These are phyloP conservation scores for Akabosia matsudoensis DNA, from an alignment of 1,140 invertebrate genomes.

Conservation along the genomic window DNA sequence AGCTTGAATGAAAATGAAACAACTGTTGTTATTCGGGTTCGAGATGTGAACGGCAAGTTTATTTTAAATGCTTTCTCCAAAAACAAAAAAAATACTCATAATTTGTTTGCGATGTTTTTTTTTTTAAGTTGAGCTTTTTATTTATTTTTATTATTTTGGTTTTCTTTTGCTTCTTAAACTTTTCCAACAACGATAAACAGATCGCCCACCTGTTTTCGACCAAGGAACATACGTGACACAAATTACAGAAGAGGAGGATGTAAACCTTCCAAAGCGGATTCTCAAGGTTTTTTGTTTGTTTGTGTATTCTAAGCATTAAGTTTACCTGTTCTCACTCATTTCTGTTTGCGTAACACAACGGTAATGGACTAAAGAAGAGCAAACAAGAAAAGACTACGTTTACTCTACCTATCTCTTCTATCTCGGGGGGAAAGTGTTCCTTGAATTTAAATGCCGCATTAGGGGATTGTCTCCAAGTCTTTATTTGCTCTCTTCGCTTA, in stretches of 20 bases:
- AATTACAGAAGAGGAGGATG: conserved; percentile 64
- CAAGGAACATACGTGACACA: conserved; percentile 64
- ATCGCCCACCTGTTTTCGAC: conserved; percentile 74
- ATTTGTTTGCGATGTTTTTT: not conserved
- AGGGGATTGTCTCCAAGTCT: no score
- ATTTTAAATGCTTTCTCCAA: no score
- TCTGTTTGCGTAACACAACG: no score
- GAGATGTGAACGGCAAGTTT: conserved; percentile 49
- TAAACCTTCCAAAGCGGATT: conserved; percentile 59
- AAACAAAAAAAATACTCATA: no score
- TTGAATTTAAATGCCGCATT: no score
- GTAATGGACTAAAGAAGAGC: no score
- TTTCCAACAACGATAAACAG: conserved; percentile 60
- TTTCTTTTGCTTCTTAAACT: not conserved
- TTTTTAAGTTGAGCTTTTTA: not conserved
- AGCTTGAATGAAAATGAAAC: conserved; percentile 79
- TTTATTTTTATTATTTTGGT: conserved; percentile 4
- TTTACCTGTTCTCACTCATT: not conserved
- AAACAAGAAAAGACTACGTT: no score
- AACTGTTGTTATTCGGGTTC: conserved; percentile 68
- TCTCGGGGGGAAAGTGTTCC: no score
- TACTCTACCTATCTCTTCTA: no score
- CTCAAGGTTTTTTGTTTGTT: conserved; percentile 58
- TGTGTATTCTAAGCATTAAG: not conserved
- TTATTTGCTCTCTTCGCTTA: no score